Base-by-base conservation (phyloP, 2,888 invertebrate species). In the Margaritifera margaritifera region DNA sequence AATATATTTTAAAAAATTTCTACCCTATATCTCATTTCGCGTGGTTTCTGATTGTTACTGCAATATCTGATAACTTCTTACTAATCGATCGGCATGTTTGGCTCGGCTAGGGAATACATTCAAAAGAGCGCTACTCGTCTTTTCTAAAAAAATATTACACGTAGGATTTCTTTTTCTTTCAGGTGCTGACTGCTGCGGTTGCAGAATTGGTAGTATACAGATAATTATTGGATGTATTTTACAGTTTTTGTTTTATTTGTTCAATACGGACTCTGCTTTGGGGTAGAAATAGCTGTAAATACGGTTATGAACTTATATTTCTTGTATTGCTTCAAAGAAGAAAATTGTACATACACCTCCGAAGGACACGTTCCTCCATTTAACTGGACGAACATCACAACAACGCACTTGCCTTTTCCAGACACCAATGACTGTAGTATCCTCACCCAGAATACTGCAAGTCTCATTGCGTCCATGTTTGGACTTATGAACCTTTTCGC, bases 301-400 rank as follows among this genome's bases (percentile, higher is more conserved):
- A 74, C 74, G 20, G 74, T 74, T n/a, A 66, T 74, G 63, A 74
- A 74, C 57, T 53, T 74, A 19, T 74, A 74, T 59, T 70, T 74
- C 27, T 60, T 74, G 42, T 74, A 74, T 64, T 64, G 51, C 31
- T 74, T 74, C 52, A 74, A 71, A 59, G 64, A 51, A 2, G 69
- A 69, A 18, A 66, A 60, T 3, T 74, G 74, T 52, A 61, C 64
- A 18, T 62, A 64, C 22, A 54, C 59, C 18, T 57, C n/a, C 4
- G 59, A 51, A 19, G 25, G 50, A 19, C 27, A n/a, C 50, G 18
- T 55, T 18, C n/a, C 24, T 22, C 50, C 60, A 52, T 55, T 65
- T 3, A 64, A 56, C 20, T 56, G 22, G 50, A 58, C 61, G 19
- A 52, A 27, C 24, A 62, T 51, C 19, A 61, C 31, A n/a, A 59